Evolutionary conservation across 2,888 invertebrate genomes (phyloP).

Genomic region (Eustalomyia histrio): DNA sequence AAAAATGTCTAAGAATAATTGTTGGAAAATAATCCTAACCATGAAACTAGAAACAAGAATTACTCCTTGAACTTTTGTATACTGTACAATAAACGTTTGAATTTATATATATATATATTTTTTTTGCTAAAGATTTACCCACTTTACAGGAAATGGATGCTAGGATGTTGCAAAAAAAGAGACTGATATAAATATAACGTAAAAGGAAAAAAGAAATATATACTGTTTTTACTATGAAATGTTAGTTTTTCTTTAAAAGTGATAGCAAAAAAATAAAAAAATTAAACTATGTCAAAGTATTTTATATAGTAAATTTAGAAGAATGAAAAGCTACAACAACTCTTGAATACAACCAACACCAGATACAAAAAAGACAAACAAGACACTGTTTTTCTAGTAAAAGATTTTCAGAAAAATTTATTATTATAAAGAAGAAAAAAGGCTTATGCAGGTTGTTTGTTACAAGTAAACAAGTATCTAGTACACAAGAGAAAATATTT

Average conservation of each 20-base stretch:
- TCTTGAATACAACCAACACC: background rate
- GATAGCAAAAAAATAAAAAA: background rate
- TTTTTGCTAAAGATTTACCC: slow-evolving; percentile 11
- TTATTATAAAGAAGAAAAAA: background rate
- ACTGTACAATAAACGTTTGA: slow-evolving; percentile 35
- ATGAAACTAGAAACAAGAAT: slow-evolving; percentile 53
- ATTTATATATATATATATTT: background rate
- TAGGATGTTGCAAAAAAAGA: slow-evolving; percentile 23
- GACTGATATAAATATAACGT: slow-evolving; percentile 42
- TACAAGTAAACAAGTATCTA: slow-evolving; percentile 51
- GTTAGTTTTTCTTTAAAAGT: slow-evolving; percentile 1
- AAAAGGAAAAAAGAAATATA: slow-evolving; percentile 4
- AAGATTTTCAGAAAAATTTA: slow-evolving; percentile 18
- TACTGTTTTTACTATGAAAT: background rate
- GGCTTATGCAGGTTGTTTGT: slow-evolving; percentile 58
- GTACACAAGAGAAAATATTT: slow-evolving; percentile 52
- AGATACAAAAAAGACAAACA: slow-evolving; percentile 16
- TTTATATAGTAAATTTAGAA: slow-evolving; percentile 50
- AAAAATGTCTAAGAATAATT: slow-evolving; percentile 16
- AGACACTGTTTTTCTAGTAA: slow-evolving; percentile 2
- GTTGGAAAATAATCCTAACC: slow-evolving; percentile 38
- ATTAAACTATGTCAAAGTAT: slow-evolving; percentile 57
- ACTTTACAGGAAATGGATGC: slow-evolving; percentile 43
- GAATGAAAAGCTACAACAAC: slow-evolving; percentile 8
- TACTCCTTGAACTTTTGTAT: slow-evolving; percentile 56